Evolutionary conservation across 2,113 vertebrate genomes (phyloP).

Genomic region (Chamaea fasciata): DNA sequence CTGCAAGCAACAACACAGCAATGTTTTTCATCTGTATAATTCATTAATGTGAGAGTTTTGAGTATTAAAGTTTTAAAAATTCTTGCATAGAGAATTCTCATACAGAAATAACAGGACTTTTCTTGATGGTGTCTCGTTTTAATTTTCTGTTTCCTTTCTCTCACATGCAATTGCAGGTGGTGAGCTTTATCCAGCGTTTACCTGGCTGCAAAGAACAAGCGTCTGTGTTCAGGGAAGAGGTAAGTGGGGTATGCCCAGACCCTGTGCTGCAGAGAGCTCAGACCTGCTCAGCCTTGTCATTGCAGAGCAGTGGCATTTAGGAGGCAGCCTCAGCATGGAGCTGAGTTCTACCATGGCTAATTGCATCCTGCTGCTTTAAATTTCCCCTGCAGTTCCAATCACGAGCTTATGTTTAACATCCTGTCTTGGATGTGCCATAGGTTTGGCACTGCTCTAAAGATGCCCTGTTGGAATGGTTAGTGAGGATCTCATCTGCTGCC

Average conservation of each 20-base stretch:
- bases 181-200: conserved; percentile 81
- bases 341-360: not conserved
- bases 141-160: not conserved
- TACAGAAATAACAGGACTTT: not conserved
- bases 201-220: conserved; percentile 89
- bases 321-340: not conserved
- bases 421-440: not conserved
- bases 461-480: not conserved
- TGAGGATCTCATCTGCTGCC: not conserved
- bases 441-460: not conserved
- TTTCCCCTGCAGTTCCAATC: not conserved
- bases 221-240: conserved; percentile 86
- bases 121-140: not conserved
- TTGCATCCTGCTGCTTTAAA: conserved; percentile 28
- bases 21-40: not conserved
- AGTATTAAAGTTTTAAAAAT: not conserved
- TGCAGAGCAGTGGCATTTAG: not conserved
- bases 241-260: conserved; percentile 16
- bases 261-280: not conserved
- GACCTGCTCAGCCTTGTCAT: not conserved
- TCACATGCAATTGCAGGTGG: conserved; percentile 70
- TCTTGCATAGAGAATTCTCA: not conserved
- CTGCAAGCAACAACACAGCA: not conserved
- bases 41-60: not conserved
- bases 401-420: not conserved